Base-by-base conservation (phyloP, 2,797 vertebrate species). In the Aplochiton taeniatus region DNA sequence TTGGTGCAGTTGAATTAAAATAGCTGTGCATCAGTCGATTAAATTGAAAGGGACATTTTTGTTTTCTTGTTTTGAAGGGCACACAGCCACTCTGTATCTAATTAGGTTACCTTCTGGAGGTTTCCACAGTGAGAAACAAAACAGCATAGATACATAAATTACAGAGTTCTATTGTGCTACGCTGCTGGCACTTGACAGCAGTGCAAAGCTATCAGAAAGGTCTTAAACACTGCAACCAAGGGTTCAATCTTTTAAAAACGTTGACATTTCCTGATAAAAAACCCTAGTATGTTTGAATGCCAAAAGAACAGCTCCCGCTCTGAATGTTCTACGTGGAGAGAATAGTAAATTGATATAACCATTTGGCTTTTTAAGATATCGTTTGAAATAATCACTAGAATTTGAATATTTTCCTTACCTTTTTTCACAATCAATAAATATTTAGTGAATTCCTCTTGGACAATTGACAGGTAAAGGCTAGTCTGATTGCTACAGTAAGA, bases 131-230 rank as follows among this genome's bases (percentile, higher is more conserved):
- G 61, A 20, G 41, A 59, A 52, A 51, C 61, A 58, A 51, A 57
- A 52, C 59, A 58, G 61, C 67, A 63, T 62, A 69, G 60, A 69
- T 69, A 51, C 67, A 69, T 69, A 69, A 52, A 63, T 69, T 69
- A 69, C 54, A 45, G 53, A 16, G 54, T 48, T 31, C 54, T 51
- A 63, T 63, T 63, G 42, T 69, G 60, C 48, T 18, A 54, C 9
- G 11, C 41, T 17, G 46, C 53, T 58, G 54, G 52, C 19, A 19
- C 67, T 57, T 57, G 66, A 18, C 14, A 58, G 60, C 41, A 47
- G 52, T 31, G 54, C 47, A 41, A 16, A 41, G 13, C 45, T 13
- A 60, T 60, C 20, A 41, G 48, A 58, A 58, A 61, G 31, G 31
- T 61, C 19, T 51, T 47, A 45, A 14, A 48, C 42, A 41, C 43